Base-by-base conservation (phyloP, 1,140 invertebrate genomes). In the Hylaeus anthracinus region DNA sequence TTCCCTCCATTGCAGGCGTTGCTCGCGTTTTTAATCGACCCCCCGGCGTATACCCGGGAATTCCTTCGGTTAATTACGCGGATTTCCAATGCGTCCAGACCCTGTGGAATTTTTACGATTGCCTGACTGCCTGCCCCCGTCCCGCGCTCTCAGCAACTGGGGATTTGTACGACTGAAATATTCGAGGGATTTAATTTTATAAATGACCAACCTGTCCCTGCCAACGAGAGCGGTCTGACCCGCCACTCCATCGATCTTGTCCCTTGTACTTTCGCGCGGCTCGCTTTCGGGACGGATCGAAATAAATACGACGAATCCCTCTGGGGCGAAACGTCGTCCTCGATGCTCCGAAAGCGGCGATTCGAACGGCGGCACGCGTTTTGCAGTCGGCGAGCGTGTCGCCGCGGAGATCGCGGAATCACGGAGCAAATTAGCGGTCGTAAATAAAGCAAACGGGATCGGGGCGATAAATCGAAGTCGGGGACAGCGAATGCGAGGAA, bases 41-140 rank as follows among this genome's bases (percentile, higher is more conserved):
- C 89, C 81, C 83, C 81, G 75, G 58, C 72, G 81, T 81, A 80
- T 69, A 77, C 84, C 82, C 79, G 75, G 67, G 88, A 91, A 93
- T 93, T 93, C 91, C 89, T 89, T 85, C 88, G 89, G 90, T 92
- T 91, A 93, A 93, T 93, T 93, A 92, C 92, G 82, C 86, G 87
- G 89, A 91, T 92, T 92, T 92, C 85, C 88, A 90, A 90, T 91
- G 86, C 87, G 88, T 88, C 83, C 83, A 86, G 79, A 84, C 86
- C 85, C 83, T 77, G 81, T 92, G 92, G 91, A 93, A 93, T 93
- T 88, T 89, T 88, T 89, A 88, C 88, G 87, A 89, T 87, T 89
- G 87, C 82, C 86, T 67, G 80, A 85, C 81, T 81, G 72, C 71
- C 86, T 14, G 63, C 66, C 83, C 67, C 64, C 39, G 26, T 26